Evolutionary conservation across 1,140 invertebrate species (phyloP).

Genomic region (Diprion similis): DNA sequence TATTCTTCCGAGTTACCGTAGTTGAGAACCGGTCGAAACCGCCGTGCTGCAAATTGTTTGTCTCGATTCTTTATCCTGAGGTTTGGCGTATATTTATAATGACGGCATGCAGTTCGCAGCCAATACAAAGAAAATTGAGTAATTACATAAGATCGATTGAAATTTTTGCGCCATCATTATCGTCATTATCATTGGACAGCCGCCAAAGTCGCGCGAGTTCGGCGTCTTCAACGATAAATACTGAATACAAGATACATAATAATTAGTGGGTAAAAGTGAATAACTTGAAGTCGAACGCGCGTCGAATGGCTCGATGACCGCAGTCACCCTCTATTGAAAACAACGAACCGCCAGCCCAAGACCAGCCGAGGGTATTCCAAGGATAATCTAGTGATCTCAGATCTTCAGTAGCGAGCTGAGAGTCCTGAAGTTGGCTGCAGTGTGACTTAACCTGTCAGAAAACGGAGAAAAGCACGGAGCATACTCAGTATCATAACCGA

Average conservation of each 20-base stretch:
- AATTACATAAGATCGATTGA: not conserved
- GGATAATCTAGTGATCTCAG: not conserved
- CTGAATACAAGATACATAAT: too few species aligned
- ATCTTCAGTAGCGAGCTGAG: not conserved
- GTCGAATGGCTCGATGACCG: too few species aligned
- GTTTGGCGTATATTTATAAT: not conserved
- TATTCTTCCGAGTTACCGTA: too few species aligned
- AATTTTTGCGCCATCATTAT: not conserved
- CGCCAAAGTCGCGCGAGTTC: too few species aligned
- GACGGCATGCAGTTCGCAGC: not conserved
- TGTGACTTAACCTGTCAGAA: constrained; percentile 44
- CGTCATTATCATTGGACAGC: too few species aligned
- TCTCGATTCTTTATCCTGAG: not conserved
- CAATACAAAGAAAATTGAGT: constrained; percentile 2
- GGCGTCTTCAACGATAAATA: too few species aligned
- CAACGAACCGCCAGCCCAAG: not conserved
- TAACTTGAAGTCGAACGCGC: too few species aligned
- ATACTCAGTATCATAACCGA: constrained; percentile 27
- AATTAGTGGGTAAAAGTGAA: too few species aligned
- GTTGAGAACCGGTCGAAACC: too few species aligned
- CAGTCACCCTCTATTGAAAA: not conserved
- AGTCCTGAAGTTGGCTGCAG: constrained; percentile 30
- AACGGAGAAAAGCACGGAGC: not conserved
- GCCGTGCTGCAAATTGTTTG: too few species aligned
- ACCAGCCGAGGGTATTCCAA: not conserved